Percentiles rank a stretch among this genome's conserved stretches.
phyloP scores from a whole-genome alignment of 2,113 vertebrate genomes.

The Gorsachius goisagi region DNA sequence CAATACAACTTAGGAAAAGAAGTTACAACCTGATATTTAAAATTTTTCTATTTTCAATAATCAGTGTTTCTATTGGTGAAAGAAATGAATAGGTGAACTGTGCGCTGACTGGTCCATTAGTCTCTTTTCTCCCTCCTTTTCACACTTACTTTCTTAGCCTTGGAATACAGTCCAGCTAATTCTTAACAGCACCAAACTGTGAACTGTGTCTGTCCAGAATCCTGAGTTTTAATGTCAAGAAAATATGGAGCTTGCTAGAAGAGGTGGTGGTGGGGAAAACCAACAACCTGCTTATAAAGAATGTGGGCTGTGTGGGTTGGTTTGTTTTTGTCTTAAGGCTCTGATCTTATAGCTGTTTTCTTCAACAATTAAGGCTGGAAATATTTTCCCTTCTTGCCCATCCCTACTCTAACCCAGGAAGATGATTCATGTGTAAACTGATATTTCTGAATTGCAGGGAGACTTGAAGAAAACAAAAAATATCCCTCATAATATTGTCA shows the following conservation, averaged over 20 bases:
- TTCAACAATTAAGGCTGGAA: not conserved
- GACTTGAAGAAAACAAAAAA: not conserved
- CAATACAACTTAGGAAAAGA: not conserved
- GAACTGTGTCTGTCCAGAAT: not conserved
- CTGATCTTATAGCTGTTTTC: not conserved
- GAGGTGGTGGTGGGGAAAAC: accelerated
- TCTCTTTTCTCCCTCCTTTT: not conserved
- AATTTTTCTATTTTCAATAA: not conserved
- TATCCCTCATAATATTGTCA: not conserved
- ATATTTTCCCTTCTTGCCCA: not conserved
- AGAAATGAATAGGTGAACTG: not conserved
- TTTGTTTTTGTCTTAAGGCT: not conserved
- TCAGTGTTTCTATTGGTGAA: not conserved
- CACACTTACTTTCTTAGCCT: not conserved
- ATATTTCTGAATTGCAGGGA: not conserved
- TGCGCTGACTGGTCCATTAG: not conserved
- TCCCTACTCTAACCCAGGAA: not conserved
- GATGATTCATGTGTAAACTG: not conserved
- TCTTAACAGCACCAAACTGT: not conserved
- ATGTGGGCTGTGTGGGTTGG: not conserved
- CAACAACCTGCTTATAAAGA: not conserved
- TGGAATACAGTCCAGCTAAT: not conserved
- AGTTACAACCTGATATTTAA: not conserved
- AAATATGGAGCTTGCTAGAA: not conserved
- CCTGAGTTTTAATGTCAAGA: not conserved